These are phyloP conservation scores for Drosophila helvetica DNA, from an alignment of 2,888 invertebrate species.

Conservation along the genomic window DNA sequence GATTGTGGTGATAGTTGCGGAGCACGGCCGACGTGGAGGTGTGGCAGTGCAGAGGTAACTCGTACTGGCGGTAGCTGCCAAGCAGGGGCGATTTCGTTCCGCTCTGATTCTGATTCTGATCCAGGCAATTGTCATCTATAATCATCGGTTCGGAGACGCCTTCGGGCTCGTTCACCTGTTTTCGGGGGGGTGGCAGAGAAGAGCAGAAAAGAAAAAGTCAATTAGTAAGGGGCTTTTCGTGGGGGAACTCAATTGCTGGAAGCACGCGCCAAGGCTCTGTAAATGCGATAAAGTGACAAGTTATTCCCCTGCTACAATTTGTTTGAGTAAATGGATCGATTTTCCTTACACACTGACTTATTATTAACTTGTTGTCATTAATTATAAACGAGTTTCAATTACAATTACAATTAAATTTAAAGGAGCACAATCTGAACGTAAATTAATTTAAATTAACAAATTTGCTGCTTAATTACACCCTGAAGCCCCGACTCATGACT, in stretches of 20 bases:
- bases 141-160: constrained; percentile 53
- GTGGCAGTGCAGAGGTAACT: constrained; percentile 62
- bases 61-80: constrained; percentile 29
- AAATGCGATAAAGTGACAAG: background rate
- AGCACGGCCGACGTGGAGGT: constrained; percentile 69
- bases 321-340: constrained; percentile 65
- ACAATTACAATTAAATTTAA: constrained; percentile 24
- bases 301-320: too few species aligned
- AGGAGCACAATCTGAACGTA: constrained; percentile 33
- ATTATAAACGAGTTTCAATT: constrained; percentile 34
- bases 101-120: constrained; percentile 23
- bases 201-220: constrained; percentile 17
- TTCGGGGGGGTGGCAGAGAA: constrained; percentile 9
- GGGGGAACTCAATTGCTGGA: background rate
- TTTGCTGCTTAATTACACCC: constrained; percentile 53
- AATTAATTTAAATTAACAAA: constrained; percentile 38
- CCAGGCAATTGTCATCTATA: constrained; percentile 65
- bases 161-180: constrained; percentile 41
- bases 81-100: background rate
- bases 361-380: constrained; percentile 23
- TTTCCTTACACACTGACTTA: constrained; percentile 24
- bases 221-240: constrained; percentile 24
- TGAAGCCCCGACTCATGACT: constrained; percentile 16
- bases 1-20: constrained; percentile 80
- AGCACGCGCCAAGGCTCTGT: constrained; percentile 16